Evolutionary conservation across 2,888 invertebrate species (phyloP).

Genomic region (Himalopsyche anomala): DNA sequence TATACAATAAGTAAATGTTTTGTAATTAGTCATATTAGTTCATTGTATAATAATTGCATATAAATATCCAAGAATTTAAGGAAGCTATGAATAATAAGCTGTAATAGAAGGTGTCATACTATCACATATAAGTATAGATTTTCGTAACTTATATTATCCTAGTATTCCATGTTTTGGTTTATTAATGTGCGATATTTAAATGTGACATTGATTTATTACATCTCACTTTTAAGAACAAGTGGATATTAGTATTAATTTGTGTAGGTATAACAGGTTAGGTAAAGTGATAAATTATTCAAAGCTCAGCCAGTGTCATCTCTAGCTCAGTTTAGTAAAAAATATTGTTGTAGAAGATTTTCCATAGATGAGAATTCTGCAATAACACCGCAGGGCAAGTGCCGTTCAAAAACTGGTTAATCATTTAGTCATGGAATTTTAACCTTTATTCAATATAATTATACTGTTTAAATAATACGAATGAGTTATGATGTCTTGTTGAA

Average conservation of each 20-base stretch:
- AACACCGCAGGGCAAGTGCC: slow-evolving; percentile 6
- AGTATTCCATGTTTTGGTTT: no score
- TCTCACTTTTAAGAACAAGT: slow-evolving; percentile 11
- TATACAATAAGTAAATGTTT: background rate
- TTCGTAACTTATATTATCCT: no score
- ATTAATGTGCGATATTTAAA: no score
- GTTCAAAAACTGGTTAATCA: slow-evolving; percentile 36
- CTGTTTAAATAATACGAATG: slow-evolving; percentile 38
- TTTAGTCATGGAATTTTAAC: slow-evolving; percentile 42
- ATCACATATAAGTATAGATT: no score
- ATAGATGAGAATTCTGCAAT: slow-evolving; percentile 2
- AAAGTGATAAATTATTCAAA: slow-evolving; percentile 34
- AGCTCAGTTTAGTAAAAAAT: slow-evolving; percentile 12
- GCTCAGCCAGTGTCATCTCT: background rate
- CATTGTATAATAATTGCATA: no score
- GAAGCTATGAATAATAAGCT: no score
- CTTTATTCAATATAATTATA: slow-evolving; percentile 37
- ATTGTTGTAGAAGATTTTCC: slow-evolving; percentile 16
- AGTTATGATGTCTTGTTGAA: slow-evolving; percentile 35
- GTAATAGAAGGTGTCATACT: no score
- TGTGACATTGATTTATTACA: no score
- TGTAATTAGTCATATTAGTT: slow-evolving; percentile 6
- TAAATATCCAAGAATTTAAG: no score
- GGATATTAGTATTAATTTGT: slow-evolving; percentile 1
- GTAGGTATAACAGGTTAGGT: slow-evolving; percentile 14